Evolutionary conservation across 2,797 vertebrate genomes (phyloP), one percentile per base, ranked within the genome.

Genomic region (Sebastes goodei): DNA sequence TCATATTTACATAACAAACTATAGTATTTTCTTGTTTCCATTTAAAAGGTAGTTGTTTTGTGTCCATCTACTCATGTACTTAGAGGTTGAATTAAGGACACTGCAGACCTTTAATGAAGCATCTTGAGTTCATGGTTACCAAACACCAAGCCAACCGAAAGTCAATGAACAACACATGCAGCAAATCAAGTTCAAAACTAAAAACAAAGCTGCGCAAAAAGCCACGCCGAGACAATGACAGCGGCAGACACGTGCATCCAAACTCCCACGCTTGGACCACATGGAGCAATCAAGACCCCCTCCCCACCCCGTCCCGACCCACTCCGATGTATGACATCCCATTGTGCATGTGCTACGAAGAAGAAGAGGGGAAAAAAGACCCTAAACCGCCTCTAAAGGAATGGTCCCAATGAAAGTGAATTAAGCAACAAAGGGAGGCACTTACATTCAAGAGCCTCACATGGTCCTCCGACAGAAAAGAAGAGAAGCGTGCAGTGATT

Each of bases 381-480:
- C n/a, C 38, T 55, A 76, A 87, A 83, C 71, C 74, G 69, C 86
- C 35, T 84, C 32, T 35, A 78, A 82, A 85, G 78, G 82, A 73
- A 66, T 53, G 79, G 56, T 78, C 62, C 79, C 64, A 76, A 69
- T 84, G 79, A 85, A 87, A 84, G 89, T 92, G 87, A 91, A 90
- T 92, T 87, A 87, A 87, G 76, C 87, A 93, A 94, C 90, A 94
- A 93, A 94, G 81, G 81, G 90, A 86, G 81, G 88, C 88, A 94
- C 94, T 95, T 94, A 95, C 94, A 75, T 92, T 92, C 57, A 88
- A 87, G 76, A 92, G 84, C 78, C 85, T 90, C 89, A 91, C 89
- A 91, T 94, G 90, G 89, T 93, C 90, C 89, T 89, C 88, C 86
- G 73, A 85, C 78, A 91, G 89, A 83, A 74, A 83, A 78, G 87